phyloP scores from a whole-genome alignment of 2,113 vertebrate genomes.

The Erythrocercus mccallii region DNA sequence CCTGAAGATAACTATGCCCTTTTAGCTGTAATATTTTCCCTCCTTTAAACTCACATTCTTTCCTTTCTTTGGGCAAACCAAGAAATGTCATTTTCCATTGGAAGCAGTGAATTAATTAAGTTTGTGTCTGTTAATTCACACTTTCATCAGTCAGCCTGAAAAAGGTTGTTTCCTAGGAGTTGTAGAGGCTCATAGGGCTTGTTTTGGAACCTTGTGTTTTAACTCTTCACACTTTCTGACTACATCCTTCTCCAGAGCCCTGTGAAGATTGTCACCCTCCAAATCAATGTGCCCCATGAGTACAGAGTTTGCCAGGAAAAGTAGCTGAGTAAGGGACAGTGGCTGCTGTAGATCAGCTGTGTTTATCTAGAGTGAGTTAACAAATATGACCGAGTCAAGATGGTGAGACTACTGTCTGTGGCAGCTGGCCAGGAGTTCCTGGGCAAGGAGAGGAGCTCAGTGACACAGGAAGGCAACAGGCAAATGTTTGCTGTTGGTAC shows the following conservation, averaged over 20 bases:
- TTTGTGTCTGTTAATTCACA: background rate
- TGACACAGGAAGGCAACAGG: slow-evolving; percentile 57
- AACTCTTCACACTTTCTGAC: background rate
- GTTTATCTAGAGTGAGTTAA: slow-evolving; percentile 43
- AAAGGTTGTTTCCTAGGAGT: background rate
- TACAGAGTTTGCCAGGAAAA: background rate
- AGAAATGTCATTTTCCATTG: background rate
- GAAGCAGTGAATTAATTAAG: background rate
- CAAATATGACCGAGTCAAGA: slow-evolving; percentile 7
- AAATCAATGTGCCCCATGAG: background rate
- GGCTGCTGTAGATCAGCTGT: slow-evolving; percentile 8
- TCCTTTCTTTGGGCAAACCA: background rate
- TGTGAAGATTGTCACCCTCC: background rate
- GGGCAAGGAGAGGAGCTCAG: slow-evolving; percentile 31
- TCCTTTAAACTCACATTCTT: background rate
- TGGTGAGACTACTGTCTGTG: background rate
- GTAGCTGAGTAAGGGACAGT: background rate
- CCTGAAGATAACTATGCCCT: background rate
- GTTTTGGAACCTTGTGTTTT: background rate
- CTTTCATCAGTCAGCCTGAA: background rate
- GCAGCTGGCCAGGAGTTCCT: slow-evolving; percentile 13
- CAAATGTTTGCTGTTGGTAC: slow-evolving; percentile 54
- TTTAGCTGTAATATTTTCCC: slow-evolving; percentile 14
- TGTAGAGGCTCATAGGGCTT: background rate
- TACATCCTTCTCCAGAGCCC: background rate